A percentile compares a stretch with the other conserved stretches of the same genome.
phyloP scores from a whole-genome alignment of 2,113 vertebrate species.

The Channa maculata region DNA sequence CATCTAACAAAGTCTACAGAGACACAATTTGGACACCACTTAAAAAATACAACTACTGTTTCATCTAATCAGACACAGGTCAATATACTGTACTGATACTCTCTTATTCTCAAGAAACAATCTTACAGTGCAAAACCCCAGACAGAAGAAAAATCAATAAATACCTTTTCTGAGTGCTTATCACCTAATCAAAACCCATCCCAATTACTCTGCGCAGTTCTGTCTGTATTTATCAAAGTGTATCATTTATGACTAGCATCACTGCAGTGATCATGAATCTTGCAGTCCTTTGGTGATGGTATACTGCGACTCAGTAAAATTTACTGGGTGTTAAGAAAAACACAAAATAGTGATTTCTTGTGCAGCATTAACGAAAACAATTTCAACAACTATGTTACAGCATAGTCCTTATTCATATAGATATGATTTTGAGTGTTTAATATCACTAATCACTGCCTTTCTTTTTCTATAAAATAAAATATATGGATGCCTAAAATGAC shows the following conservation, averaged over 20 bases:
- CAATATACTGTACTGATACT: constrained; percentile 36
- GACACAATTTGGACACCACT: constrained; percentile 12
- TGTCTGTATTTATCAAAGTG: constrained; percentile 56
- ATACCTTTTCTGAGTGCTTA: constrained; percentile 34
- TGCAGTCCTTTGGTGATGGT: constrained; percentile 16
- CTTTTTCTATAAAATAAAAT: constrained; percentile 1
- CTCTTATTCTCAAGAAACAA: constrained; percentile 12
- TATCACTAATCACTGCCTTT: constrained; percentile 28
- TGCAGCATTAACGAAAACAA: constrained; percentile 3
- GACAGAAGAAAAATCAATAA: constrained; percentile 46
- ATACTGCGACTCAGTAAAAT: not conserved
- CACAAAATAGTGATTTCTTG: constrained; percentile 4
- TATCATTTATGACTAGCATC: constrained; percentile 53
- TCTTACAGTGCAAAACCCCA: constrained; percentile 7
- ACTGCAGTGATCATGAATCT: constrained; percentile 59
- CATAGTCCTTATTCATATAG: constrained; percentile 2
- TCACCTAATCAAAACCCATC: constrained; percentile 45
- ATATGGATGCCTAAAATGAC: constrained; percentile 26
- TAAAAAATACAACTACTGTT: constrained; percentile 21
- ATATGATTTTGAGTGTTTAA: constrained; percentile 20
- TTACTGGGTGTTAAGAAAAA: constrained; percentile 2
- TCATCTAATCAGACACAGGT: constrained; percentile 12
- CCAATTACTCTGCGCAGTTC: constrained; percentile 36
- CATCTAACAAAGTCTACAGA: constrained; percentile 90
- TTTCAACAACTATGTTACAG: not conserved